Evolutionary conservation across 2,888 invertebrate genomes (phyloP).

Genomic region (Criorhina ranunculi): DNA sequence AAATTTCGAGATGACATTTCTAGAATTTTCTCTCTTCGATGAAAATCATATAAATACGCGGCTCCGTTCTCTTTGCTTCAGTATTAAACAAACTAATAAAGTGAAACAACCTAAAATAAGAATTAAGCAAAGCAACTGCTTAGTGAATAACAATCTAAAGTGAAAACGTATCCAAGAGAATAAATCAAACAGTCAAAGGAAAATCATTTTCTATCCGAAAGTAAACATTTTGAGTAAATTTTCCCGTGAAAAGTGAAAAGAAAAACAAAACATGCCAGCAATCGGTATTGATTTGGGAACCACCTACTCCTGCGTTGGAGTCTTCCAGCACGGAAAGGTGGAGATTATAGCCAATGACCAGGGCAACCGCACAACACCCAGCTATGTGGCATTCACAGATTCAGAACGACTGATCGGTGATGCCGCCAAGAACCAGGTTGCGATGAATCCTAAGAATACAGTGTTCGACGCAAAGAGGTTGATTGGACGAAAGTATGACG

Average conservation of each 20-base stretch:
- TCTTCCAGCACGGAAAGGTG: slow-evolving; percentile 91
- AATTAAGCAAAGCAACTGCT: neutral
- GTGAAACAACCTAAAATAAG: slow-evolving; percentile 12
- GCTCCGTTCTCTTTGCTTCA: slow-evolving; percentile 18
- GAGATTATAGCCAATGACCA: slow-evolving; percentile 92
- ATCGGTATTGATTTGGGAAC: slow-evolving; percentile 94
- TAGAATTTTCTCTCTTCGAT: slow-evolving; percentile 33
- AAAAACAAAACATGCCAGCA: slow-evolving; percentile 84
- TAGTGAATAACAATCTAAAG: neutral
- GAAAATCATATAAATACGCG: slow-evolving; percentile 52
- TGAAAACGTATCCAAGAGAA: neutral
- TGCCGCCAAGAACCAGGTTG: slow-evolving; percentile 92
- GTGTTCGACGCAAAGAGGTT: slow-evolving; percentile 96
- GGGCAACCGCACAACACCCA: slow-evolving; percentile 90
- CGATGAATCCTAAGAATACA: slow-evolving; percentile 94
- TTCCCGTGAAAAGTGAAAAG: slow-evolving; percentile 1
- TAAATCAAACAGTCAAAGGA: neutral
- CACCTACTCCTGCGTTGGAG: slow-evolving; percentile 92
- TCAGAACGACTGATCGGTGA: slow-evolving; percentile 92
- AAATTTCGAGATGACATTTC: slow-evolving; percentile 24
- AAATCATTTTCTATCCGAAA: neutral
- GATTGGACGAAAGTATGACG: slow-evolving; percentile 94
- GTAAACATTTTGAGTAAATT: neutral
- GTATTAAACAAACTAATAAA: slow-evolving; percentile 40
- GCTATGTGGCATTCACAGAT: slow-evolving; percentile 91